Evolutionary conservation across 1,140 invertebrate genomes (phyloP), one percentile per base, ranked within the genome.

Genomic region (Heliconius congener): DNA sequence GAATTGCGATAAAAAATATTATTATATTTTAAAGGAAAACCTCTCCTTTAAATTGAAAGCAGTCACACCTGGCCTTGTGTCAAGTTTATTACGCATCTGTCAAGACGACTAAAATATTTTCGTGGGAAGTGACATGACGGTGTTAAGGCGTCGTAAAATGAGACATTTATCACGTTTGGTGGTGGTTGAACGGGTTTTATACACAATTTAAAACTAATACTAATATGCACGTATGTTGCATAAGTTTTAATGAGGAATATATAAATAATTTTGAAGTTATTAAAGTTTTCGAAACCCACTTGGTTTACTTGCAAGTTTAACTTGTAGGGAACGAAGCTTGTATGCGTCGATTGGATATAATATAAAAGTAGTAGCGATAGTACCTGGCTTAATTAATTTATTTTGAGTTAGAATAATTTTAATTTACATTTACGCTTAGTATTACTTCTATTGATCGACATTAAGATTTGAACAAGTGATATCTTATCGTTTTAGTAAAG

Each of bases 151-250:
- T 87, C 87, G 85, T 89, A 88, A 89, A 88, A 76, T 82, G 60
- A 76, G 84, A 87, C 85, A 81, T 87, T 87, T 89, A 89, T 89
- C 86, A 82, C 87, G 76, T 87, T 84, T 87, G 83, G 87, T 86
- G 85, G 80, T 80, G 87, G 82, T 84, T 84, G 83, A 50, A 78
- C 60, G 37, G n/a, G 23, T 42, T 8, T 70, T 66, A n/a, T 16
- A 30, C 23, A 16, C 23, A 5, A 66, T 66, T 66, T 66, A 1
- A 66, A 66, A 66, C 8, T 66, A 66, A 27, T 27, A 66, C 9
- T 23, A 60, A 30, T 30, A 30, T 30, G 60, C 60, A 66, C 11
- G n/a, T 66, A 30, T 27, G 13, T 30, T 30, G 55, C n/a, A 57
- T 57, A 23, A 57, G 55, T 57, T 57, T 57, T 57, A 57, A 57